Evolutionary conservation across 37 sponge, comb jelly and placozoan genomes (phyloP).

Genomic region (Ephydatia muelleri): DNA sequence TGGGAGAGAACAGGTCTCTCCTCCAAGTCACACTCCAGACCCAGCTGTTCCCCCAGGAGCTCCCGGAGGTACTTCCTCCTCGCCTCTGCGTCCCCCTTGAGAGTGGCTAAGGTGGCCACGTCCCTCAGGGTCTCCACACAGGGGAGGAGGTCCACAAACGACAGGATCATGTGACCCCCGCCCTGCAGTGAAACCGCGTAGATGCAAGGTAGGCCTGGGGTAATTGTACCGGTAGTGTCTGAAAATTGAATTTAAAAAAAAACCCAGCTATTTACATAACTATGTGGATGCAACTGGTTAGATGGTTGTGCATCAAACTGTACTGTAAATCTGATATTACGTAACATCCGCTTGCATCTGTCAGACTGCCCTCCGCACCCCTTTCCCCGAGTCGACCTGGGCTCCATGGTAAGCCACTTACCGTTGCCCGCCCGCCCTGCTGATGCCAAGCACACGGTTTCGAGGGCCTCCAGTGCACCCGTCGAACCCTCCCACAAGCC

Average conservation of each 20-base stretch:
- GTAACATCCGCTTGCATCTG: too few relatives aligned
- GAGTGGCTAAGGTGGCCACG: background rate
- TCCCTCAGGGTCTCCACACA: background rate
- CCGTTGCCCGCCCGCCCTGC: too few relatives aligned
- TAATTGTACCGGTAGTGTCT: too few relatives aligned
- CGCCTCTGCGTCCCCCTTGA: conserved; percentile 22
- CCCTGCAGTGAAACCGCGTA: background rate
- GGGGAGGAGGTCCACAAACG: conserved; percentile 46
- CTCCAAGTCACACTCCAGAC: conserved; percentile 36
- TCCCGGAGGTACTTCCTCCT: background rate
- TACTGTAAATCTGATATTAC: too few relatives aligned
- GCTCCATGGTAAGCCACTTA: too few relatives aligned
- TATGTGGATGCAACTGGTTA: too few relatives aligned
- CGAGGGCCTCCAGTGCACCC: background rate
- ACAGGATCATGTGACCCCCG: conserved; percentile 32
- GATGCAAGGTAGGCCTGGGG: background rate
- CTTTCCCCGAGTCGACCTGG: too few relatives aligned
- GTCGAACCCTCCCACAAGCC: background rate
- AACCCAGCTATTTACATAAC: too few relatives aligned
- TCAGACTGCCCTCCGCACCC: too few relatives aligned
- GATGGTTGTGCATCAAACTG: too few relatives aligned
- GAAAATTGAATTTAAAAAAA: too few relatives aligned
- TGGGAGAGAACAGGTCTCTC: conserved; percentile 15
- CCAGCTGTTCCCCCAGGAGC: conserved; percentile 19
- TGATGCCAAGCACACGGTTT: background rate